Base-by-base conservation (phyloP, 2,888 invertebrate genomes). In the Meteorus colon region DNA sequence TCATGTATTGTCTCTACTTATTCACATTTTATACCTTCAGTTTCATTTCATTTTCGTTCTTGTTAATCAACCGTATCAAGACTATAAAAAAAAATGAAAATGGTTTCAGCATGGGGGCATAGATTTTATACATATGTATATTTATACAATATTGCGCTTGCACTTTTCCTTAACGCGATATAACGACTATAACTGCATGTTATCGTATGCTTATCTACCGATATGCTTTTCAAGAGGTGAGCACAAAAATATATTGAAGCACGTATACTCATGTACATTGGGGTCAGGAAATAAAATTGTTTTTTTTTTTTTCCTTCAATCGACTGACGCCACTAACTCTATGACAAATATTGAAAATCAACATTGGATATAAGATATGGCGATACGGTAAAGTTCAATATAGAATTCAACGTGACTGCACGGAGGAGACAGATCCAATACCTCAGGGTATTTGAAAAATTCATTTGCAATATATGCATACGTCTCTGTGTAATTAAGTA, bases 191-290 rank as follows among this genome's bases (percentile, higher is more conserved):
- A 65, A 65, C 34, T 65, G 65, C 41, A 19, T 8, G 37, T 37
- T 65, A 65, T 65, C 41, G 37, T 55, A n/a, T 19, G 31, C 24
- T 65, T 65, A 34, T 65, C 41, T 41, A 19, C n/a, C 19, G 65
- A 65, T 65, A 65, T 65, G 16, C 10, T 37, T 12, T 41, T 34
- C 31, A 3, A 24, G 16, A 2, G 37, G 24, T 19, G 41, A 41
- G 24, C 41, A 19, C 10, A 37, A 41, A 37, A 31, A 16, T 31
- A 24, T 10, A 14, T 14, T 29, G 27, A 5, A 62, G 4, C 62
- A 65, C 65, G 34, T 65, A 65, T n/a, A 6, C 65, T 19, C 24
- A 14, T 4, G 12, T 60, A 60, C 19, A 60, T 60, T 27, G 1
- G 8, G 12, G 29, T 60, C 34, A 34, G 12, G 8, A 4, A 60